These are phyloP conservation scores for Lamellibrachia satsuma DNA, from an alignment of 2,888 invertebrate genomes.

Conservation along the genomic window DNA sequence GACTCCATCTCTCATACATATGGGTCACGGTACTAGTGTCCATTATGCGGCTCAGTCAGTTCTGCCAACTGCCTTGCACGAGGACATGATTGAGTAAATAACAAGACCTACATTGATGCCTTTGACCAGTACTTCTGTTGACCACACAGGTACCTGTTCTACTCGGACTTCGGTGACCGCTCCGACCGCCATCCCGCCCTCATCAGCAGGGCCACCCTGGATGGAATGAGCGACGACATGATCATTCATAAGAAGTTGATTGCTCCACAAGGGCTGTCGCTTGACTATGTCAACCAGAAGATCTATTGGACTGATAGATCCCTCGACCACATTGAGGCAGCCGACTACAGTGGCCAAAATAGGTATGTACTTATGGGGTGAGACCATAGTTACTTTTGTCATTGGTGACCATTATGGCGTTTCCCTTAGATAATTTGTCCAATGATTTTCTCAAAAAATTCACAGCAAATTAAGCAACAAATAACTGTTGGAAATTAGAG, in stretches of 20 bases:
- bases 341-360: conserved; percentile 88
- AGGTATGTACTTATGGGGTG: conserved; percentile 64
- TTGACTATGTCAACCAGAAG: conserved; percentile 87
- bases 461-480: no score
- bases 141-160: conserved; percentile 33
- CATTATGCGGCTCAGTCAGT: no score
- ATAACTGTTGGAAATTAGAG: no score
- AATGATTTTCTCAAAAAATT: no score
- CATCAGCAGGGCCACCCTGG: conserved; percentile 82
- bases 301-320: conserved; percentile 97
- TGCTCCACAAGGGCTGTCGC: conserved; percentile 89
- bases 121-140: background rate
- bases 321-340: conserved; percentile 93
- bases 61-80: no score
- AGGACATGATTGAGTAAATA: no score
- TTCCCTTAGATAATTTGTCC: no score
- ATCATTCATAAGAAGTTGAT: conserved; percentile 92
- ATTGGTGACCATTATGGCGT: no score
- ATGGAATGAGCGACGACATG: conserved; percentile 78
- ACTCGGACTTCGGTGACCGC: conserved; percentile 29
- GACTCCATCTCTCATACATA: no score
- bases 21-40: no score
- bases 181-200: conserved; percentile 69
- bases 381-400: no score
- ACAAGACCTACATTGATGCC: background rate